These are phyloP conservation scores for Rhopilema esculentum DNA, from an alignment of 30 jellyfish, hydroid and myxozoan genomes.

Conservation along the genomic window DNA sequence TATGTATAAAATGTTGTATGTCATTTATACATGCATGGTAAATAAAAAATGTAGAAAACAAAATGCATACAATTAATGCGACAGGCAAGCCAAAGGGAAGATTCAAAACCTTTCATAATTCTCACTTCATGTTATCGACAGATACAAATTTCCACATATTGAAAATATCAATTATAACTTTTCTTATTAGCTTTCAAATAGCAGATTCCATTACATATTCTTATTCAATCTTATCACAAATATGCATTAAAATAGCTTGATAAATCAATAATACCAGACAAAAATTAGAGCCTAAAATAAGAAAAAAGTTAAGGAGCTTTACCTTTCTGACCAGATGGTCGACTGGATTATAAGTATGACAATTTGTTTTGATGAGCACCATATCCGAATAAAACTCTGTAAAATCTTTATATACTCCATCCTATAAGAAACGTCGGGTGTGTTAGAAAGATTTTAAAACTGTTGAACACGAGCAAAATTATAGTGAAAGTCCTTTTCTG, in stretches of 20 bases:
- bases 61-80: no score
- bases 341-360: slow-evolving; percentile 92
- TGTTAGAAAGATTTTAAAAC: background rate
- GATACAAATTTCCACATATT: no score
- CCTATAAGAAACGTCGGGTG: slow-evolving; percentile 48
- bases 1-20: no score
- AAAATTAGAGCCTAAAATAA: background rate
- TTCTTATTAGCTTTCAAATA: no score
- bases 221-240: no score
- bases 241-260: background rate
- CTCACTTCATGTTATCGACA: no score
- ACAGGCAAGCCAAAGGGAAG: no score
- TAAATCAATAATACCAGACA: background rate
- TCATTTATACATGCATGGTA: no score
- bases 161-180: no score
- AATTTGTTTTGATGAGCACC: slow-evolving; percentile 83
- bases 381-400: slow-evolving; percentile 91
- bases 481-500: background rate
- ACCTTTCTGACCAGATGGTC: slow-evolving; percentile 95
- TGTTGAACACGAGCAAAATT: background rate
- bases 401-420: slow-evolving; percentile 82
- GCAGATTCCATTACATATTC: no score
- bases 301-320: background rate
- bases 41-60: no score
- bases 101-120: no score